These are phyloP conservation scores for Mesorhabditis belari DNA, from an alignment of 2,888 invertebrate species.

Conservation along the genomic window DNA sequence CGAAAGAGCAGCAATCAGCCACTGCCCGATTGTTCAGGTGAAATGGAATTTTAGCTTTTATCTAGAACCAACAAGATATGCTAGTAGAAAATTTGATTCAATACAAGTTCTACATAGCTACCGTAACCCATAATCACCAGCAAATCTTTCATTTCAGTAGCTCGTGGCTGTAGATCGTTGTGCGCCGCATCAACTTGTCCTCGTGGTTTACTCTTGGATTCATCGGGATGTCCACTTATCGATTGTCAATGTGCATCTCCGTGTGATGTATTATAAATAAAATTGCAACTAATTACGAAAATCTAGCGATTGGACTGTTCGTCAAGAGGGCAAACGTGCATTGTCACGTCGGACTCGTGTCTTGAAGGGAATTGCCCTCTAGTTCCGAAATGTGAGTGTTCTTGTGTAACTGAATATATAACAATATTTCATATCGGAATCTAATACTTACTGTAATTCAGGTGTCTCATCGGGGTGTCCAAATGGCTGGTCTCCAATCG, in stretches of 20 bases:
- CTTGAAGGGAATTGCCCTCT: background rate
- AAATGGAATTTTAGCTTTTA: too few species aligned
- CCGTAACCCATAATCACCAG: too few species aligned
- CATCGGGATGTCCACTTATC: conserved; percentile 20
- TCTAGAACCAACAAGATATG: too few species aligned
- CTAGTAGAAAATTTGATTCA: too few species aligned
- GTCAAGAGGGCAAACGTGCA: background rate
- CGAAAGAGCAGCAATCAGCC: conserved; percentile 9
- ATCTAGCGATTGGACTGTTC: conserved; percentile 5
- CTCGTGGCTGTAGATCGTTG: conserved; percentile 3
- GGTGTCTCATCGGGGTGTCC: background rate
- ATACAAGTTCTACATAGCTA: too few species aligned
- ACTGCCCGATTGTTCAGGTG: background rate
- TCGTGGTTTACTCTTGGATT: conserved; percentile 21
- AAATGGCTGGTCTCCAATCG: background rate
- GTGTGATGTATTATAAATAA: conserved; percentile 11
- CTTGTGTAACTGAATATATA: too few species aligned
- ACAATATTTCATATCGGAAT: too few species aligned
- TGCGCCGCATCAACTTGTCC: conserved; percentile 20
- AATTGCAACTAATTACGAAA: background rate
- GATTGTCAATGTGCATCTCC: conserved; percentile 27
- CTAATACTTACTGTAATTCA: background rate
- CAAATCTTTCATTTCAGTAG: background rate
- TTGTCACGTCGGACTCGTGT: background rate
- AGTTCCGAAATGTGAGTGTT: background rate